Evolutionary conservation across 2,797 vertebrate species (phyloP).

Genomic region (Myiothlypis chrysogaster): DNA sequence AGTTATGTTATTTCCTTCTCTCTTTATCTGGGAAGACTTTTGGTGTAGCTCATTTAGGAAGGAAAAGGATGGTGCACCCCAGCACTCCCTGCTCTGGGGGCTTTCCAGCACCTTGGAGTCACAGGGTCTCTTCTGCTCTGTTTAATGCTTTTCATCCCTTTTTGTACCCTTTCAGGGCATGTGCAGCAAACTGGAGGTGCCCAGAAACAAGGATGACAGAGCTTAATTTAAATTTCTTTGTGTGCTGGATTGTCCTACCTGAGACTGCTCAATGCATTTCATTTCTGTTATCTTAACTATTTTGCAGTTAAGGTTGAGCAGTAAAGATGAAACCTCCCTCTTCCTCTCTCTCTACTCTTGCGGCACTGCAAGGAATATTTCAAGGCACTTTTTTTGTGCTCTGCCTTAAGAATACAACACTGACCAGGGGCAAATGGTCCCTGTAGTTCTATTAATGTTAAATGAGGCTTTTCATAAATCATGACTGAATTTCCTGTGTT

Average conservation of each 20-base stretch:
- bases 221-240: neutral
- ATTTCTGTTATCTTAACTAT: neutral
- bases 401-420: neutral
- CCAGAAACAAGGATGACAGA: neutral
- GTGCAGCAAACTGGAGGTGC: neutral
- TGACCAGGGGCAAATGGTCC: neutral
- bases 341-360: neutral
- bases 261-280: neutral
- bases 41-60: neutral
- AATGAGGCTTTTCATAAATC: constrained; percentile 55
- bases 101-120: neutral
- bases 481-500: neutral
- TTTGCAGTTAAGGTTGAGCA: neutral
- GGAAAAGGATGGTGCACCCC: accelerated
- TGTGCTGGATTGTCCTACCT: no score
- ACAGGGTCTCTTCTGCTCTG: neutral
- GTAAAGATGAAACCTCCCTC: neutral
- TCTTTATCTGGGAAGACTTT: neutral
- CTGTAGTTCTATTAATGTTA: constrained; percentile 42
- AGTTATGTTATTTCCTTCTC: neutral
- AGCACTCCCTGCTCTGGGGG: neutral
- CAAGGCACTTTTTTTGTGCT: neutral
- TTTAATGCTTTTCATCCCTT: neutral
- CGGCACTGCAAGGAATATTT: neutral
- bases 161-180: neutral